These are phyloP conservation scores for Toxotes jaculatrix DNA, from an alignment of 2,113 vertebrate species.

Conservation along the genomic window DNA sequence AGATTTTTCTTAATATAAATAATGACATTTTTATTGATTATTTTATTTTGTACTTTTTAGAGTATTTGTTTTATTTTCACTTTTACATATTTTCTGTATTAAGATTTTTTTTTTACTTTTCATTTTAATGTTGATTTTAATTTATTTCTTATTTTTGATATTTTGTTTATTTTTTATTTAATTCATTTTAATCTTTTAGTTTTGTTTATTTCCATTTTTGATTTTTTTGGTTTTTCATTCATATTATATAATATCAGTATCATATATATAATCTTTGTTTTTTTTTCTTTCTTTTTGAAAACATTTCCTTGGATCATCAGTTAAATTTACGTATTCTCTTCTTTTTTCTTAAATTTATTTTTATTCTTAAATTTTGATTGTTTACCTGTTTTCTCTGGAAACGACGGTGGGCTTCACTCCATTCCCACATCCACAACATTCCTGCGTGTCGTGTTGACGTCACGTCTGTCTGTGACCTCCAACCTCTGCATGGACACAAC, in stretches of 20 bases:
- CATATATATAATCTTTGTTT: not conserved
- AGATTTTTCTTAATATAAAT: not conserved
- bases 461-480: conserved; percentile 81
- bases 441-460: conserved; percentile 84
- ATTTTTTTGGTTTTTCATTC: not conserved
- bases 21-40: not conserved
- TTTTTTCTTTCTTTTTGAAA: not conserved
- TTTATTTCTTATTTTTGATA: not conserved
- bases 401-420: conserved; percentile 83
- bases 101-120: not conserved
- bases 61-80: not conserved
- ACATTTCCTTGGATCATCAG: not conserved
- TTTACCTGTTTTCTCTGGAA: conserved; percentile 14
- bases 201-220: not conserved
- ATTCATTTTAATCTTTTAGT: not conserved
- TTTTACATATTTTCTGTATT: too few species aligned
- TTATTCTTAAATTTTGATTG: conserved; percentile 1
- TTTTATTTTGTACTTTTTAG: not conserved
- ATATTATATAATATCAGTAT: not conserved
- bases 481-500: conserved; percentile 84
- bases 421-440: conserved; percentile 84
- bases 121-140: not conserved
- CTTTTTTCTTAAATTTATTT: not conserved
- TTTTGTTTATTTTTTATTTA: not conserved
- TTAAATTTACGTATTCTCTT: not conserved